phyloP scores from a whole-genome alignment of 2,888 invertebrate genomes.

The Lochmaea crataegi region DNA sequence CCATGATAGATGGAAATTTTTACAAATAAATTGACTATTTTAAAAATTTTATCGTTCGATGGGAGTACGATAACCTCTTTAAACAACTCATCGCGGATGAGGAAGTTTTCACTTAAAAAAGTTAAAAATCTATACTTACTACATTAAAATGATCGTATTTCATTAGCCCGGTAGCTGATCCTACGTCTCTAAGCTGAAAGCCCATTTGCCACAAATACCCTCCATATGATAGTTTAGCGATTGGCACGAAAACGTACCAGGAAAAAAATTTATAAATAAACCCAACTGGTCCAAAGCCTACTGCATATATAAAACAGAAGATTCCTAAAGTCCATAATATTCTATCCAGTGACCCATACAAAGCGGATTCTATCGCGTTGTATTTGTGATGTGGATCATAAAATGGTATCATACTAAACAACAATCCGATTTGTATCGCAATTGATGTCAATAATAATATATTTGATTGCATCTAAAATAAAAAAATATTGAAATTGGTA shows the following conservation, averaged over 20 bases:
- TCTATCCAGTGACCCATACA: constrained; percentile 70
- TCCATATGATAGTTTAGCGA: constrained; percentile 69
- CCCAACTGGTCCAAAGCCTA: constrained; percentile 66
- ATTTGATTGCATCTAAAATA: constrained; percentile 5
- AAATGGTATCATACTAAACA: constrained; percentile 67
- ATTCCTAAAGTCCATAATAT: constrained; percentile 69
- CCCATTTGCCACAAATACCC: constrained; percentile 54
- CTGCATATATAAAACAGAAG: constrained; percentile 66
- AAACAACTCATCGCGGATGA: too few relatives aligned
- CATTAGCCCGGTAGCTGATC: constrained; percentile 65
- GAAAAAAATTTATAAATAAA: constrained; percentile 64
- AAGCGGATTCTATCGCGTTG: constrained; percentile 67
- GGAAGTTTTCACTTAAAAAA: too few relatives aligned
- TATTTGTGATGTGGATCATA: constrained; percentile 67
- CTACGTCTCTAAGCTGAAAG: constrained; percentile 63
- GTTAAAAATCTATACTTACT: constrained; percentile 54
- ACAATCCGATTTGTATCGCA: constrained; percentile 62
- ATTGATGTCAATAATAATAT: constrained; percentile 52
- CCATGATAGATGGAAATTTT: too few relatives aligned
- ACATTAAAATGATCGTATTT: constrained; percentile 59
- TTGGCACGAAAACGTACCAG: constrained; percentile 71
- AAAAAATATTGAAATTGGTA: too few relatives aligned
- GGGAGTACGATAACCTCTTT: too few relatives aligned
- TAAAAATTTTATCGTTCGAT: too few relatives aligned
- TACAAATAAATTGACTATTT: too few relatives aligned